These are phyloP conservation scores for Yasuhikotakia modesta DNA, from an alignment of 2,797 vertebrate genomes.

Conservation along the genomic window DNA sequence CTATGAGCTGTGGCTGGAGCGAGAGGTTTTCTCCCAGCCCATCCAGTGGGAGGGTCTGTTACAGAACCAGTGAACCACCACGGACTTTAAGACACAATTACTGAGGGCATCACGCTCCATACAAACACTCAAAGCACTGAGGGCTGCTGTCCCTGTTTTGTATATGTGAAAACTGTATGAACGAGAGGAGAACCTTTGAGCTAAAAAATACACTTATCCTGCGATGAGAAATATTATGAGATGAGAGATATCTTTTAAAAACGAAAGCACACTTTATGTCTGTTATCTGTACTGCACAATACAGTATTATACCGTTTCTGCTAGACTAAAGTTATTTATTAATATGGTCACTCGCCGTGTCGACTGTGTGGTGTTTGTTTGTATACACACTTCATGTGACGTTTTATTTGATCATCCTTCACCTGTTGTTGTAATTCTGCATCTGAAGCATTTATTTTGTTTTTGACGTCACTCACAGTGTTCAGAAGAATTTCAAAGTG, in stretches of 20 bases:
- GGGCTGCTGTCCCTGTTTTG: constrained; percentile 20
- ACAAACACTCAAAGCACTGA: constrained; percentile 14
- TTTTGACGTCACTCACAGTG: constrained; percentile 9
- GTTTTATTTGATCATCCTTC: constrained; percentile 7
- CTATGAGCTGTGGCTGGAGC: constrained; percentile 95
- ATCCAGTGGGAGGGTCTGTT: constrained; percentile 96
- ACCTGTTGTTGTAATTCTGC: neutral
- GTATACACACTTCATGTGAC: constrained; percentile 18
- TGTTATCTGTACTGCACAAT: neutral
- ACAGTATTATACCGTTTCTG: constrained; percentile 8
- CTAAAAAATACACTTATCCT: constrained; percentile 2
- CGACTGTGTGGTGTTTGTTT: constrained; percentile 27
- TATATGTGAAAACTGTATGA: constrained; percentile 23
- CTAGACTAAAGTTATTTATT: constrained; percentile 34
- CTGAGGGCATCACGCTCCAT: constrained; percentile 14
- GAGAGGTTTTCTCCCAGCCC: constrained; percentile 95
- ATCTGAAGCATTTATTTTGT: constrained; percentile 28
- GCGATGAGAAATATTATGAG: too few relatives aligned
- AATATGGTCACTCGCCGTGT: constrained; percentile 39
- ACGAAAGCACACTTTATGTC: constrained; percentile 25
- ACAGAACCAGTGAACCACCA: constrained; percentile 72
- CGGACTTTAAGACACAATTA: too few relatives aligned
- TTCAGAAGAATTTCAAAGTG: constrained; percentile 46
- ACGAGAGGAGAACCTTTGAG: neutral
- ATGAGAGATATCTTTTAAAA: constrained; percentile 22